Percentiles rank a stretch among this genome's conserved stretches.
Evolutionary conservation across 2,888 invertebrate genomes (phyloP).

Genomic region (Hirtodrosophila histrioides): DNA sequence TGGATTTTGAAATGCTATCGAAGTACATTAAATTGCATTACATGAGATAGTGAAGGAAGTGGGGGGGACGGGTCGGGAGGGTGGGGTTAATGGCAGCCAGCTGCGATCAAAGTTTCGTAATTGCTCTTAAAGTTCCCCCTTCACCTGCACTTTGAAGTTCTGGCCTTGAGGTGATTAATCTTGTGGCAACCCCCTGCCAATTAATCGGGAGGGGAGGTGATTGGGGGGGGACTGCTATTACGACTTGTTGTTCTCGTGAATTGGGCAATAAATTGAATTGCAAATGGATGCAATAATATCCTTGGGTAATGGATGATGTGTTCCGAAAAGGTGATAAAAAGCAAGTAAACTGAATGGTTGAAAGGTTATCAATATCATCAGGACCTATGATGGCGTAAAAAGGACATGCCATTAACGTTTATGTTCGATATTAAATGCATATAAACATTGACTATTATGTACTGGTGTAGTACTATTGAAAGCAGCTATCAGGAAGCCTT

Average conservation of each 20-base stretch:
- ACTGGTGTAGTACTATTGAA: too few relatives aligned
- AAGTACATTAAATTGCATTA: conserved; percentile 58
- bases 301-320: conserved; percentile 34
- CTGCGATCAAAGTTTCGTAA: conserved; percentile 39
- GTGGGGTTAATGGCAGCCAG: conserved; percentile 18
- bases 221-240: neutral
- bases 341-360: too few relatives aligned
- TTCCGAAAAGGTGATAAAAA: neutral
- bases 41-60: neutral
- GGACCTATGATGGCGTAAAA: too few relatives aligned
- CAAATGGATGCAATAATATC: conserved; percentile 33
- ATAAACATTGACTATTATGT: too few relatives aligned
- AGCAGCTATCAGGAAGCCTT: too few relatives aligned
- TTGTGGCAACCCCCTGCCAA: conserved; percentile 1
- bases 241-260: conserved; percentile 9
- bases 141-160: conserved; percentile 16
- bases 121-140: conserved; percentile 36
- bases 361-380: too few relatives aligned
- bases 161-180: conserved; percentile 41
- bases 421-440: too few relatives aligned
- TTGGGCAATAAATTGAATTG: conserved; percentile 35
- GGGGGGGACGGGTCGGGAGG: neutral
- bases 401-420: too few relatives aligned
- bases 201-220: neutral
- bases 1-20: conserved; percentile 66